These are phyloP conservation scores for Acleris holmiana DNA, from an alignment of 2,888 invertebrate species.

Conservation along the genomic window DNA sequence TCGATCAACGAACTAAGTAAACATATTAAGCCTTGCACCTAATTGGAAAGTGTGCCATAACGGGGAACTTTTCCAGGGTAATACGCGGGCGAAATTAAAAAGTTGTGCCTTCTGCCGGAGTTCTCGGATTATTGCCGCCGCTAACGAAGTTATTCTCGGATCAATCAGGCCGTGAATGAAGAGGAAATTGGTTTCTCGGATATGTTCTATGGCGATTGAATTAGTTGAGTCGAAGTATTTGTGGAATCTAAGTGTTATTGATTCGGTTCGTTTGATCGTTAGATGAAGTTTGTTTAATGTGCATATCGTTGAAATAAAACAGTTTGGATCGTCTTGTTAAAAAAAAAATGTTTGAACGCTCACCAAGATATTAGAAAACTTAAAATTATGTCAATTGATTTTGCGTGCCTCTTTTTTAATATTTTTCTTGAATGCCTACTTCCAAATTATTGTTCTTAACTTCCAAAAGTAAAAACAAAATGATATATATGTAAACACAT, in stretches of 20 bases:
- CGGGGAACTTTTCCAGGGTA: constrained; percentile 24
- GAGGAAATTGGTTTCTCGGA: constrained; percentile 33
- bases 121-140: constrained; percentile 28
- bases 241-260: constrained; percentile 4
- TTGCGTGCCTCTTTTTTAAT: too few species aligned
- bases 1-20: constrained; percentile 23
- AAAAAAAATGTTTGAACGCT: too few species aligned
- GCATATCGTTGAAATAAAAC: too few species aligned
- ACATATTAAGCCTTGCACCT: constrained; percentile 29
- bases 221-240: constrained; percentile 15
- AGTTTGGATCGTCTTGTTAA: too few species aligned
- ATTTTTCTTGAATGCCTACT: too few species aligned
- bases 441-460: too few species aligned
- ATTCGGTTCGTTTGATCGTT: background rate
- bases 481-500: too few species aligned
- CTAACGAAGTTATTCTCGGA: constrained; percentile 27
- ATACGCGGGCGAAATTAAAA: constrained; percentile 27
- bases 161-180: constrained; percentile 30
- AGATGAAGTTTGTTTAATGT: background rate
- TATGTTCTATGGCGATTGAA: constrained; percentile 24
- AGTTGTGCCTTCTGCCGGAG: constrained; percentile 21
- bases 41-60: constrained; percentile 27
- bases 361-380: too few species aligned
- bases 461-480: too few species aligned
- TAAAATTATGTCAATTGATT: too few species aligned